Evolutionary conservation across 64 coral and sea anemone genomes (phyloP), one percentile per base, ranked within the genome.

Genomic region (Montipora sp.): DNA sequence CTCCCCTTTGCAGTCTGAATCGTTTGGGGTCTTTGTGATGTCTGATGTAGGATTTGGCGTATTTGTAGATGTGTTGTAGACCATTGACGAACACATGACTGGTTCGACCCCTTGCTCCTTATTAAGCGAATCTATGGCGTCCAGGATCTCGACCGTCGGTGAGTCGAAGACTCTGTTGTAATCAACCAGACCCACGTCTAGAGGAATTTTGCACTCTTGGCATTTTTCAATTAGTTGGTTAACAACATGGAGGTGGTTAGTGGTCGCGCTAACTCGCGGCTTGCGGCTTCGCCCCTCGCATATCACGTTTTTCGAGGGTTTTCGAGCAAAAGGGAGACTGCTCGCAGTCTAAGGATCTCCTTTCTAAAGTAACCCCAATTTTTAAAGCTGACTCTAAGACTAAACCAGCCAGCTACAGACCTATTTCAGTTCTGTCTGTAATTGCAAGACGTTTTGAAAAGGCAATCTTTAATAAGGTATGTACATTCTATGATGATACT

Each of bases 81-180:
- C 22, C 71, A 22, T 73, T 73, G 20, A 73, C n/a, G 71, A 24
- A 73, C 36, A 36, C 36, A 36, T 36, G 71, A 73, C 71, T 22
- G 71, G 71, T 36, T 73, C 71, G 71, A 73, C 71, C n/a, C 71
- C 71, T 73, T 73, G 71, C n/a, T 73, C 71, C n/a, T 36, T 36
- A 36, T 23, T 73, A 22, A 73, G 71, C 71, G 71, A n/a, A 24
- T 73, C 71, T 22, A 73, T 73, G 19, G 27, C 18, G 71, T 73
- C 23, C 19, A 5, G 71, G n/a, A 73, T 73, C n/a, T 27, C 71
- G n/a, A 73, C 71, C 71, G 1, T 36, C 36, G 36, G 36, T 2
- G 71, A 73, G 11, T 73, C 71, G 71, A 36, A 21, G 71, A 0
- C 71, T 19, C 6, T 73, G 5, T 73, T 36, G 18, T 73, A 73